Base-by-base conservation (phyloP, 2,113 vertebrate species). In the Peromyscus polionotus region DNA sequence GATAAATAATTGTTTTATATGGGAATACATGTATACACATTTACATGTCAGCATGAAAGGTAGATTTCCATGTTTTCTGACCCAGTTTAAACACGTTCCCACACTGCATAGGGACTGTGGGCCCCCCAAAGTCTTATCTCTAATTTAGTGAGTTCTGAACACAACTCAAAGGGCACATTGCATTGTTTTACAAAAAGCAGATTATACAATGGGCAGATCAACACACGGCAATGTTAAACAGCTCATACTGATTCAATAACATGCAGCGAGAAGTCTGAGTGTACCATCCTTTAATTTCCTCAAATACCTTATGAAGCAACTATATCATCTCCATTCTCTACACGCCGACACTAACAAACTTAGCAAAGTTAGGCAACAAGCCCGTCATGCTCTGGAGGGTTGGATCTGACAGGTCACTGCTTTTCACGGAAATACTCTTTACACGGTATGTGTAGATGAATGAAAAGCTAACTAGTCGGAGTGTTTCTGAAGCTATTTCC, bases 391-490 rank as follows among this genome's bases (percentile, higher is more conserved):
- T 54, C 61, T 54, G 73, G 91, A 86, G 11, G 54, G 61, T 42
- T 93, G 84, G 39, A 76, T 90, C 42, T 17, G 54, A 79, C 14
- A 63, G 48, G 45, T 17, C 42, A 36, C 4, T 45, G 5, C 7
- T 70, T 80, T 84, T 31, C 10, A 45, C 33, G 83, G 83, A 95
- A 81, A 98, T 39, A 45, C 91, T 96, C 76, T 94, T 94, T 97
- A 97, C 97, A 96, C 97, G 98, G 98, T 97, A 97, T 93, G 95
- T 98, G 96, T 98, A 96, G 97, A 98, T 98, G 97, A 98, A 98
- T 97, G 95, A 98, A 98, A 98, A 98, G 97, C 97, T 96, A 98
- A 98, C 98, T 98, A 93, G 94, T 94, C 95, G 96, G 42, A 97
- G 87, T 92, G 83, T 96, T 98, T 95, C 96, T 95, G 90, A 98